Evolutionary conservation across 2,888 invertebrate genomes (phyloP).

Genomic region (Drosophila buzzatii): DNA sequence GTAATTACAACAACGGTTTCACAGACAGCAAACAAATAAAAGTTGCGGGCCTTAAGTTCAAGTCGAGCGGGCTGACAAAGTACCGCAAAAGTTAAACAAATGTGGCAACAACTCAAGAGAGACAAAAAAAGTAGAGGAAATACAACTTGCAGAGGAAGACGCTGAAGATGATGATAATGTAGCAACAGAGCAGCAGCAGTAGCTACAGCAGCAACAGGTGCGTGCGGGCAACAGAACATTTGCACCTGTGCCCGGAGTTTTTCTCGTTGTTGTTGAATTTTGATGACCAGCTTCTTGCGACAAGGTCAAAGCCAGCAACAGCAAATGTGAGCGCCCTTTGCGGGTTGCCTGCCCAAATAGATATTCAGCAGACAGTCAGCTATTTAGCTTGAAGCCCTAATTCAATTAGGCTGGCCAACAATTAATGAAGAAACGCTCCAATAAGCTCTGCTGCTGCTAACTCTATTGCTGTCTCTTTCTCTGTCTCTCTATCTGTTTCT

Average conservation of each 20-base stretch:
- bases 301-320: constrained; percentile 45
- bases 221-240: constrained; percentile 63
- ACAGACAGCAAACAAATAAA: constrained; percentile 59
- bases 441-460: constrained; percentile 56
- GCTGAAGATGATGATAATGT: constrained; percentile 5
- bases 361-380: constrained; percentile 3
- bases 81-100: constrained; percentile 79
- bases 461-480: neutral
- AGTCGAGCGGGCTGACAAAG: constrained; percentile 79
- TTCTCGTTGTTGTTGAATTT: neutral
- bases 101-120: constrained; percentile 64
- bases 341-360: neutral
- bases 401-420: constrained; percentile 73
- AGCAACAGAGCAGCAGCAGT: constrained; percentile 21
- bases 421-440: constrained; percentile 79
- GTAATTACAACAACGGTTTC: constrained; percentile 68
- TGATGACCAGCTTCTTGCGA: constrained; percentile 26
- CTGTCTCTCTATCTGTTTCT: neutral
- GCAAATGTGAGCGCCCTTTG: constrained; percentile 30
- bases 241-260: constrained; percentile 21
- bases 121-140: constrained; percentile 39
- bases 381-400: constrained; percentile 10
- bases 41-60: constrained; percentile 75
- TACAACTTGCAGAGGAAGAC: constrained; percentile 38
- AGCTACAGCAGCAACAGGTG: constrained; percentile 25